Conservation (phyloP, 2,888 invertebrate species). For the Sesia apiformis region DNA sequence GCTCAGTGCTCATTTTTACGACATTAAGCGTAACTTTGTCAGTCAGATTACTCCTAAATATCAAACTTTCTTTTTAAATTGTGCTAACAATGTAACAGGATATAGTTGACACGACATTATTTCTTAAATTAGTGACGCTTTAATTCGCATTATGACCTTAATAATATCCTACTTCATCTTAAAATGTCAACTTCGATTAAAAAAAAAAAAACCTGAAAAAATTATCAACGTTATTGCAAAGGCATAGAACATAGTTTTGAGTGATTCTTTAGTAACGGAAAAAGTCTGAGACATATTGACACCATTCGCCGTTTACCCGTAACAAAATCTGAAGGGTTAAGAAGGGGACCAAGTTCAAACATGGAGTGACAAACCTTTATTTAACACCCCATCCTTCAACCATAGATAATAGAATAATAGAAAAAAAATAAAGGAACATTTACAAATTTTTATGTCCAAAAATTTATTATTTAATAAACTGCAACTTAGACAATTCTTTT, state of each 20-base stretch:
- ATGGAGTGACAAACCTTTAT: conserved; percentile 40
- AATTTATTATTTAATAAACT: conserved; percentile 64
- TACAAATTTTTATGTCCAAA: conserved; percentile 65
- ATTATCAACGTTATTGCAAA: background rate
- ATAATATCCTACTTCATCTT: conserved; percentile 36
- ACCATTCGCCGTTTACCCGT: conserved; percentile 32
- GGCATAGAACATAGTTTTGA: too few relatives aligned
- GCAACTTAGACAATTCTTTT: conserved; percentile 21
- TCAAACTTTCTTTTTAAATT: background rate
- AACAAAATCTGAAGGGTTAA: conserved; percentile 34
- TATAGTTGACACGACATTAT: conserved; percentile 27
- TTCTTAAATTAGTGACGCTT: conserved; percentile 33
- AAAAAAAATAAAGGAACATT: conserved; percentile 40
- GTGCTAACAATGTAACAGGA: conserved; percentile 19
- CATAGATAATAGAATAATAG: conserved; percentile 33
- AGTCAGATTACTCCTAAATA: too few relatives aligned
- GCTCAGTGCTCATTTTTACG: too few relatives aligned
- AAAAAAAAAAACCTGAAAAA: background rate
- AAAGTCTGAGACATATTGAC: background rate
- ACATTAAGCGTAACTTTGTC: too few relatives aligned
- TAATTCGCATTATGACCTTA: conserved; percentile 33
- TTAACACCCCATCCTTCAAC: conserved; percentile 44
- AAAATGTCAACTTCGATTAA: conserved; percentile 11
- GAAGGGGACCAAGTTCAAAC: conserved; percentile 53
- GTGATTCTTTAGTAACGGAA: background rate